Evolutionary conservation across 2,888 invertebrate genomes (phyloP), one percentile per base, ranked within the genome.

Genomic region (Plutella xylostella): DNA sequence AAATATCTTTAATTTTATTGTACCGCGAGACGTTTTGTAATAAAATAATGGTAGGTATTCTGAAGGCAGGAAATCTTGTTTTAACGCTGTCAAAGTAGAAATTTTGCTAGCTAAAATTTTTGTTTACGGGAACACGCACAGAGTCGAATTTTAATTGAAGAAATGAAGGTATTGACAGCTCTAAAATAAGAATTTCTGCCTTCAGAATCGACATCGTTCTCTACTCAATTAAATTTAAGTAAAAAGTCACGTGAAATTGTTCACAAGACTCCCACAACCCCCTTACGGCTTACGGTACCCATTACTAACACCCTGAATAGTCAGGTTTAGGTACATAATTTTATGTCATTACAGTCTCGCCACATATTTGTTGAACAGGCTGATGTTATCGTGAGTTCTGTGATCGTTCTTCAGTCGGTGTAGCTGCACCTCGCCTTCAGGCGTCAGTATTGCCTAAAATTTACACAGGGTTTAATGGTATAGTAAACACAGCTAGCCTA

Each of bases 351-450:
- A 77, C 55, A 77, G 65, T 11, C 75, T 58, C 9, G 72, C 52
- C 4, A 68, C 60, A 45, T 78, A 78, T 62, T 69, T 72, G 20
- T 64, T 55, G 43, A 77, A 77, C 9, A 78, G 42, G 1, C 64
- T 45, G 18, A 61, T 19, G 35, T 63, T n/a, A n/a, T n/a, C n/a
- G n/a, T n/a, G n/a, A n/a, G 56, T 17, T 67, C 59, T 3, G 54
- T 55, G 1, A 55, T 55, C 2, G 15, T 28, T 34, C 34, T 22
- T 20, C 54, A 75, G 46, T 30, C 61, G 59, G 52, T 77, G 72
- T 0, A 75, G 49, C 45, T 74, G 66, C 0, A 73, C 63, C n/a
- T 73, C 73, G 0, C 65, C 68, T 1, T 68, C 68, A 0, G 55
- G 50, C 1, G 65, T 72, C 5, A 77, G 42, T 2, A 77, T 47